phyloP scores from a whole-genome alignment of 2,888 invertebrate species.

The Lochmaea crataegi region DNA sequence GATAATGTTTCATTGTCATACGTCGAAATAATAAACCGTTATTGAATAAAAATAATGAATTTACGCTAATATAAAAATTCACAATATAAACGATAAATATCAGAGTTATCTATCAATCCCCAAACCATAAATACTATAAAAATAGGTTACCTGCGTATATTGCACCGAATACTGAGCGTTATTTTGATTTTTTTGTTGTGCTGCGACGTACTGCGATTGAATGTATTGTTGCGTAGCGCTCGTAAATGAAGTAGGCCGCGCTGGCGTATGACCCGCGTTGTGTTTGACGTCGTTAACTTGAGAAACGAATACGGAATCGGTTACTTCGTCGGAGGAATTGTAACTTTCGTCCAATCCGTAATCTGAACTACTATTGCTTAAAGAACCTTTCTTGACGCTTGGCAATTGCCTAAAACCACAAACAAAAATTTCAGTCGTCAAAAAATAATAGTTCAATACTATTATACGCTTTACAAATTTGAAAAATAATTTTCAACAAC shows the following conservation, averaged over 20 bases:
- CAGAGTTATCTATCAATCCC: too few species aligned
- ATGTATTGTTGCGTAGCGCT: slow-evolving; percentile 49
- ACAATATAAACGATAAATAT: too few species aligned
- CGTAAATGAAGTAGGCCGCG: slow-evolving; percentile 52
- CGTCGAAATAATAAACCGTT: too few species aligned
- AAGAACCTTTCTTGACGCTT: slow-evolving; percentile 67
- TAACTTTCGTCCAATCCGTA: slow-evolving; percentile 83
- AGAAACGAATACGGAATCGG: slow-evolving; percentile 69
- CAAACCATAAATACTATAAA: neutral
- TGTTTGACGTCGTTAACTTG: slow-evolving; percentile 40
- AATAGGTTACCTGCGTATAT: slow-evolving; percentile 49
- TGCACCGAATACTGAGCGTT: slow-evolving; percentile 57
- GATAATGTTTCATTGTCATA: too few species aligned
- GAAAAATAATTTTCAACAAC: too few species aligned
- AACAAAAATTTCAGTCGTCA: too few species aligned
- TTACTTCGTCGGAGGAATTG: slow-evolving; percentile 69
- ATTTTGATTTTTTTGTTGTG: slow-evolving; percentile 53
- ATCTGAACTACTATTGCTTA: slow-evolving; percentile 74
- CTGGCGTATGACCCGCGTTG: slow-evolving; percentile 33
- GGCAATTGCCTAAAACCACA: slow-evolving; percentile 71
- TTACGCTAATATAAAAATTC: too few species aligned
- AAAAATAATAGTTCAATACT: too few species aligned
- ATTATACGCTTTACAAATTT: too few species aligned
- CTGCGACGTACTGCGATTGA: slow-evolving; percentile 48
- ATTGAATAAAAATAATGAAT: too few species aligned